Conservation (phyloP, 2,888 invertebrate genomes). For the Drymonia ruficornis region DNA sequence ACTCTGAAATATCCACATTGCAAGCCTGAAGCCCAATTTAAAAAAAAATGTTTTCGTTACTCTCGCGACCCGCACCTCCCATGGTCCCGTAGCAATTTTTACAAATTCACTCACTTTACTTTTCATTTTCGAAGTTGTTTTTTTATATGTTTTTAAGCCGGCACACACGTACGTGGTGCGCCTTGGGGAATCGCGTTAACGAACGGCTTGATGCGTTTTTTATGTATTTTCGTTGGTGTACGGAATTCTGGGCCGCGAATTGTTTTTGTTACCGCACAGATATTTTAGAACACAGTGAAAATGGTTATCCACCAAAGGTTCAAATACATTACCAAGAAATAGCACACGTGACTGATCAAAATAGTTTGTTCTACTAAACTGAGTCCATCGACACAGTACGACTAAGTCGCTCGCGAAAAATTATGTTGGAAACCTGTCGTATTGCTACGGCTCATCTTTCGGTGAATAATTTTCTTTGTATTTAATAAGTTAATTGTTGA, state of each 20-base stretch:
- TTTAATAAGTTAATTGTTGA: too few species aligned
- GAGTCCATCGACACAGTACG: too few species aligned
- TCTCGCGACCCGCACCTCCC: background rate
- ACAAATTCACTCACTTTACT: constrained; percentile 64
- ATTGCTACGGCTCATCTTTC: too few species aligned
- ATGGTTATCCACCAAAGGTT: too few species aligned
- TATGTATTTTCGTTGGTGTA: constrained; percentile 33
- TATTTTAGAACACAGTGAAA: too few species aligned
- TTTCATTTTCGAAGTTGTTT: constrained; percentile 51
- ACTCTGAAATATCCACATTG: background rate
- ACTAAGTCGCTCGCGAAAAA: too few species aligned
- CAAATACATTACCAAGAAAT: too few species aligned
- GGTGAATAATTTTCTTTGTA: too few species aligned
- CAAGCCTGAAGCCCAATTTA: background rate
- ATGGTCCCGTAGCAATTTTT: constrained; percentile 65
- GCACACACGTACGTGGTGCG: constrained; percentile 30
- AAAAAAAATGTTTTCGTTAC: background rate
- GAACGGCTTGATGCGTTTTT: constrained; percentile 47
- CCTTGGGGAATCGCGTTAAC: constrained; percentile 46
- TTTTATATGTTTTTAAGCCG: constrained; percentile 41
- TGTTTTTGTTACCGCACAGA: background rate
- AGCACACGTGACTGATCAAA: too few species aligned
- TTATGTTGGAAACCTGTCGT: too few species aligned
- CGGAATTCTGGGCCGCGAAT: constrained; percentile 4
- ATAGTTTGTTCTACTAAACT: too few species aligned